Conservation (phyloP, 2,113 vertebrate genomes). For the Psilopogon haemacephalus region DNA sequence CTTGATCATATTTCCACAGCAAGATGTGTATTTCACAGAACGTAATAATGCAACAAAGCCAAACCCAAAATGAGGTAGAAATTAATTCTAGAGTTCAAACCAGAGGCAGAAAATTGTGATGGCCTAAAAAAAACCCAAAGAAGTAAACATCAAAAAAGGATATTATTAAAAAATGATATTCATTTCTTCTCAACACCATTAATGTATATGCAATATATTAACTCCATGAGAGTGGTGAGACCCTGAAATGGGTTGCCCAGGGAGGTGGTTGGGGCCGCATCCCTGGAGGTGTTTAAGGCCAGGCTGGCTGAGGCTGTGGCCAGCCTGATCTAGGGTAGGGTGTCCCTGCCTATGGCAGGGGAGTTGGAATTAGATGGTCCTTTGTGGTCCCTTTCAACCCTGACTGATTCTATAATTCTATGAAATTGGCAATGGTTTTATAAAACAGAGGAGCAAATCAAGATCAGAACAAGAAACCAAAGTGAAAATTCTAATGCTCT, state of each 20-base stretch:
- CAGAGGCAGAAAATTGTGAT: not conserved
- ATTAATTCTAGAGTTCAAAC: not conserved
- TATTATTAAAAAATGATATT: not conserved
- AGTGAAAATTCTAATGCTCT: not conserved
- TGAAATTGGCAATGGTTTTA: not conserved
- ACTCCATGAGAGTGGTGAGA: too few relatives aligned
- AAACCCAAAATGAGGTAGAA: not conserved
- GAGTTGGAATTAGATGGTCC: too few relatives aligned
- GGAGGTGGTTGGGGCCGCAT: too few relatives aligned
- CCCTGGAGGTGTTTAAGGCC: too few relatives aligned
- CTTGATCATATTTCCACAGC: not conserved
- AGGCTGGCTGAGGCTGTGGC: too few relatives aligned
- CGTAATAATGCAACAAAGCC: not conserved
- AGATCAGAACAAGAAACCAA: not conserved
- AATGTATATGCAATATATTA: not conserved
- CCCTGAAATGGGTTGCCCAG: too few relatives aligned
- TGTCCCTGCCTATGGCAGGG: too few relatives aligned
- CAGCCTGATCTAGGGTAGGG: too few relatives aligned
- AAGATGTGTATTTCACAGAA: not conserved
- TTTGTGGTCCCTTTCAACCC: too few relatives aligned
- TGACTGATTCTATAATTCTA: too few relatives aligned
- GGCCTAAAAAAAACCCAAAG: not conserved
- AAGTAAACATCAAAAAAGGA: not conserved
- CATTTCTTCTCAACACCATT: not conserved
- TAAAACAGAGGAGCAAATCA: not conserved